Evolutionary conservation across 2,888 invertebrate genomes (phyloP).

Genomic region (Dione juno): DNA sequence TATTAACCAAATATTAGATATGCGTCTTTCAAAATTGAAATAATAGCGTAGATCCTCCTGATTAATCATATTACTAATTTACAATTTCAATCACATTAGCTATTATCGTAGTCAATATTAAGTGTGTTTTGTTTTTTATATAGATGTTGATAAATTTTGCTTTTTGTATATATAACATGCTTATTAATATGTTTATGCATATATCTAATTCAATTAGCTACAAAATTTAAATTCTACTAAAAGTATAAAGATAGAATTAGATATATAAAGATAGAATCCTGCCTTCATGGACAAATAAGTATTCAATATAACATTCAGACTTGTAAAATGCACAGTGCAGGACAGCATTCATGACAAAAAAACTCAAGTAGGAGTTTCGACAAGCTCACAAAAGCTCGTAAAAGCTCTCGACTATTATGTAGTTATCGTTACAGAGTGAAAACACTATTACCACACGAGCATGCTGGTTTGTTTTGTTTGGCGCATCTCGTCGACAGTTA

Average conservation of each 20-base stretch:
- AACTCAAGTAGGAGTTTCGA: conserved; percentile 78
- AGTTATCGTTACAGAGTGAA: conserved; percentile 83
- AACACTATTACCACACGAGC: conserved; percentile 81
- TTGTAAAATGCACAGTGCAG: conserved; percentile 67
- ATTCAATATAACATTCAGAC: conserved; percentile 77
- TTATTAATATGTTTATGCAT: background rate
- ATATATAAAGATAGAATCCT: conserved; percentile 54
- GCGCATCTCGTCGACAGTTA: conserved; percentile 61
- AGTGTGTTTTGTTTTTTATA: conserved; percentile 18
- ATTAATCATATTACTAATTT: background rate
- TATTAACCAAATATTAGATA: too few species aligned
- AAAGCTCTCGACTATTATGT: conserved; percentile 83
- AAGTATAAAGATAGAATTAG: background rate
- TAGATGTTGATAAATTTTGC: conserved; percentile 36
- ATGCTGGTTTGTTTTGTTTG: conserved; percentile 76
- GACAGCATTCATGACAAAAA: conserved; percentile 77
- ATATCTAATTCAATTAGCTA: background rate
- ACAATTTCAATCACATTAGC: conserved; percentile 11
- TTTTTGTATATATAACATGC: background rate
- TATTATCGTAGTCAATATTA: background rate
- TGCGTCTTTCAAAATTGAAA: too few species aligned
- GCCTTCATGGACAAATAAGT: conserved; percentile 66
- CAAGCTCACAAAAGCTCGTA: conserved; percentile 83
- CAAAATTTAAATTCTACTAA: conserved; percentile 35
- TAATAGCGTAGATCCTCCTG: too few species aligned